These are phyloP conservation scores for Cenopis cana DNA, from an alignment of 2,888 invertebrate genomes.

Conservation along the genomic window DNA sequence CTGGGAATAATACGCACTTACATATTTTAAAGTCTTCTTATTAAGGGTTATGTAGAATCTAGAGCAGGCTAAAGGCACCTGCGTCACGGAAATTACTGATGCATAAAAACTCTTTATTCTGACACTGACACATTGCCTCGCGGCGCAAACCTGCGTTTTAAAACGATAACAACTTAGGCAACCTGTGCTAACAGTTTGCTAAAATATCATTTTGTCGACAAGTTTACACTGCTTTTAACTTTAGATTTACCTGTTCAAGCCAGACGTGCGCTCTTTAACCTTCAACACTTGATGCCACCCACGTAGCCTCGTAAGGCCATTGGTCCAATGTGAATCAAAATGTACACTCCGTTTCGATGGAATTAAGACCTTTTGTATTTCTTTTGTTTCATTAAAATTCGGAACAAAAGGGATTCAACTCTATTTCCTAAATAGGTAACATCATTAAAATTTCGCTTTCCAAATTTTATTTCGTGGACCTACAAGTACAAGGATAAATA, in stretches of 20 bases:
- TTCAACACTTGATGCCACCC: background rate
- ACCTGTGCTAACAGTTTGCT: background rate
- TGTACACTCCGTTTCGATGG: too few species aligned
- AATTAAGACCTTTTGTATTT: too few species aligned
- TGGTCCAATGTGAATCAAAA: too few species aligned
- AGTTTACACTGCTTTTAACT: background rate
- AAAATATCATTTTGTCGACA: background rate
- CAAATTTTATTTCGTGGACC: too few species aligned
- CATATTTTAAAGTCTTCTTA: constrained; percentile 5
- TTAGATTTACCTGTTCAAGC: background rate
- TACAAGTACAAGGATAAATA: too few species aligned
- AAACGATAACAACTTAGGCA: background rate
- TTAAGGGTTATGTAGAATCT: constrained; percentile 7
- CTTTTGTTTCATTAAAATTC: too few species aligned
- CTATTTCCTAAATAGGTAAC: too few species aligned
- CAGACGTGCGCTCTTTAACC: background rate
- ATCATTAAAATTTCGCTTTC: too few species aligned
- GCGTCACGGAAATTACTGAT: constrained; percentile 17
- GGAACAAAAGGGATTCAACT: too few species aligned
- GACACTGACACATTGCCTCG: constrained; percentile 5
- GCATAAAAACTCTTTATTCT: constrained; percentile 15
- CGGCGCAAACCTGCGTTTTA: background rate
- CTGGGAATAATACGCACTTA: background rate
- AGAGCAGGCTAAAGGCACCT: constrained; percentile 9
- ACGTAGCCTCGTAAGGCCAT: background rate